phyloP scores from a whole-genome alignment of 2,113 vertebrate species.

The Rhodinocichla rosea region DNA sequence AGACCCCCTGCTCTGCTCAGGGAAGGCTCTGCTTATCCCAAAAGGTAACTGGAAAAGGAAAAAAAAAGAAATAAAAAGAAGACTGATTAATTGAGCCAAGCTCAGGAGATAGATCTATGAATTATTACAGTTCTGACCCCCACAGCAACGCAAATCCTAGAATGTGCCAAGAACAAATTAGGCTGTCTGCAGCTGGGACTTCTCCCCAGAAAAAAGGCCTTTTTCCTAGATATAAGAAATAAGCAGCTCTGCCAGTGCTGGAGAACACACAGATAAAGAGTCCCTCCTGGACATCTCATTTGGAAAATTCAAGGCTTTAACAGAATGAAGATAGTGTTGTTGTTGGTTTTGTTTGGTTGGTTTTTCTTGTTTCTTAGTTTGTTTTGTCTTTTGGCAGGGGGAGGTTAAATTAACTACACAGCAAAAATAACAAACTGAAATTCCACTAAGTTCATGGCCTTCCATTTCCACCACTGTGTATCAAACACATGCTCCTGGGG shows the following conservation, averaged over 20 bases:
- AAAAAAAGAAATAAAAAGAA: neutral
- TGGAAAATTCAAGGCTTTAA: slow-evolving; percentile 4
- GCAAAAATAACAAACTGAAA: neutral
- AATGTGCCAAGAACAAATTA: slow-evolving; percentile 69
- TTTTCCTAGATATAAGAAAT: slow-evolving; percentile 13
- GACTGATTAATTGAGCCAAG: neutral
- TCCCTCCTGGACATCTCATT: neutral
- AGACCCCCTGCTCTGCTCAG: neutral
- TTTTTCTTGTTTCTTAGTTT: neutral
- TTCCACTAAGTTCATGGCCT: neutral
- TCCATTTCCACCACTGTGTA: neutral
- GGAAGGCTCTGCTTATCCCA: neutral
- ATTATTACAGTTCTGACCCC: slow-evolving; percentile 53
- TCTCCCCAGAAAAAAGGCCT: neutral
- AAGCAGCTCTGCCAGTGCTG: neutral
- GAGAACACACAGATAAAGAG: slow-evolving; percentile 17
- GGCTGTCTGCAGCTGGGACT: slow-evolving; percentile 50
- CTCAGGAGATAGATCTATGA: slow-evolving; percentile 22
- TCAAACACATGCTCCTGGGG: neutral
- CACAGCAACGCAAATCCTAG: neutral
- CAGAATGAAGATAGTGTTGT: neutral
- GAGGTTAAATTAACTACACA: neutral
- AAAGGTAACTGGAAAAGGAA: neutral
- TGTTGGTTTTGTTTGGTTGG: neutral
- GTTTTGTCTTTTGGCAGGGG: neutral